These are phyloP conservation scores for Lithophane leautieri DNA, from an alignment of 2,888 invertebrate genomes.

Conservation along the genomic window DNA sequence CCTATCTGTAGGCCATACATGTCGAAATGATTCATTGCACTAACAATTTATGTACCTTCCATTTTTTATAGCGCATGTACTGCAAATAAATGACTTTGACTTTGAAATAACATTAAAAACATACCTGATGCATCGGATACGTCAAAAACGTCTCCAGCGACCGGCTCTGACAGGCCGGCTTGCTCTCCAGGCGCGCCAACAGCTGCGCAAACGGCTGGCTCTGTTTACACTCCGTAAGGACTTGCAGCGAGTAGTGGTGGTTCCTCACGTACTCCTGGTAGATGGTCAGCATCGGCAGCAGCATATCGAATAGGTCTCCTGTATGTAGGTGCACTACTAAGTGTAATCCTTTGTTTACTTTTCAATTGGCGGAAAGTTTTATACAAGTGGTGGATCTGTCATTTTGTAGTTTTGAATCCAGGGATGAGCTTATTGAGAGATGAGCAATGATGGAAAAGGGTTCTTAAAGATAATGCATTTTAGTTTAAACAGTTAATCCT, in stretches of 20 bases:
- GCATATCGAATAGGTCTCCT: slow-evolving; percentile 98
- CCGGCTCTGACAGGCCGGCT: slow-evolving; percentile 95
- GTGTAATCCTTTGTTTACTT: slow-evolving; percentile 60
- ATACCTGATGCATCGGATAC: slow-evolving; percentile 97
- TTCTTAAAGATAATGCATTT: no score
- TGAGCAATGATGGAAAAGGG: neutral
- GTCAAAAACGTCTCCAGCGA: slow-evolving; percentile 97
- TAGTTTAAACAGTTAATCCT: no score
- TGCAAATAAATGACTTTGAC: neutral
- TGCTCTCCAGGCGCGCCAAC: slow-evolving; percentile 95
- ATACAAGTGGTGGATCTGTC: neutral
- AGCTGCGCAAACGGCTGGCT: slow-evolving; percentile 94
- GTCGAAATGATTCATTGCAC: neutral
- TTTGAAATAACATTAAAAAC: neutral
- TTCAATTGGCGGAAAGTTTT: neutral
- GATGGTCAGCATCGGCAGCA: slow-evolving; percentile 97
- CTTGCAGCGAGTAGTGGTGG: slow-evolving; percentile 98
- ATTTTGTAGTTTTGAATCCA: neutral
- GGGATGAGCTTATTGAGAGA: neutral
- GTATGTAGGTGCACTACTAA: slow-evolving; percentile 77
- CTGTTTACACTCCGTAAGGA: slow-evolving; percentile 97
- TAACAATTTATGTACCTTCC: neutral
- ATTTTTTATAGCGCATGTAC: neutral
- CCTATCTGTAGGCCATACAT: neutral
- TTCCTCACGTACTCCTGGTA: slow-evolving; percentile 98